Base-by-base conservation (phyloP, 2,888 invertebrate genomes). In the Pterobdella sp. region DNA sequence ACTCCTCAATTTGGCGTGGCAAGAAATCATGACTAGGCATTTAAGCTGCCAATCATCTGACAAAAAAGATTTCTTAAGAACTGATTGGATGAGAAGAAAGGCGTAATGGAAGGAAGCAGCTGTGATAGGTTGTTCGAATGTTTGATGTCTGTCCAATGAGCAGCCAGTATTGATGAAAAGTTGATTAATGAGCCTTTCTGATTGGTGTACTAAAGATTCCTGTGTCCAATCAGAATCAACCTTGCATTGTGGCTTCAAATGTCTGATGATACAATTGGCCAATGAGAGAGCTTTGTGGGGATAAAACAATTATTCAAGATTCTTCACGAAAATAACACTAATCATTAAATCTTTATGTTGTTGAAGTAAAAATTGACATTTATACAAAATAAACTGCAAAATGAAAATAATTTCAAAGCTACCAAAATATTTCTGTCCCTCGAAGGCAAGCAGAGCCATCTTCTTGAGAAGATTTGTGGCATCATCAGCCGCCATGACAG, bases 81-180 rank as follows among this genome's bases (percentile, higher is more conserved):
- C 78, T 65, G 77, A 77, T 36, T 78, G 88, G 2, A 94, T 83
- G 78, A 94, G 87, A 22, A 91, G 90, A 83, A 93, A 94, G 18
- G 88, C 86, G 81, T 91, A 94, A 79, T 90, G 90, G 85, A 93
- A 92, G 0, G 90, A 89, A 0, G 92, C 89, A 0, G 90, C 89
- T 0, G 87, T 87, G 78, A 90, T 69, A 1, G 67, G 60, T 36
- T 72, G 56, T 10, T 52, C 67, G 52, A 56, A 34, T 22, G 32
- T 63, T 29, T 34, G 75, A 60, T 65, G 37, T 32, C 32, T 52
- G 35, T 56, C 35, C 7, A 64, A 26, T 14, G 37, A 29, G 67
- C 37, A 49, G 3, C 70, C 52, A 10, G 77, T 78, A n/a, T 42
- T 10, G 14, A 31, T 22, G 66, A 78, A 76, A n/a, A 89, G 83